Evolutionary conservation across 2,113 vertebrate genomes (phyloP).

Genomic region (Alexandromys fortis): DNA sequence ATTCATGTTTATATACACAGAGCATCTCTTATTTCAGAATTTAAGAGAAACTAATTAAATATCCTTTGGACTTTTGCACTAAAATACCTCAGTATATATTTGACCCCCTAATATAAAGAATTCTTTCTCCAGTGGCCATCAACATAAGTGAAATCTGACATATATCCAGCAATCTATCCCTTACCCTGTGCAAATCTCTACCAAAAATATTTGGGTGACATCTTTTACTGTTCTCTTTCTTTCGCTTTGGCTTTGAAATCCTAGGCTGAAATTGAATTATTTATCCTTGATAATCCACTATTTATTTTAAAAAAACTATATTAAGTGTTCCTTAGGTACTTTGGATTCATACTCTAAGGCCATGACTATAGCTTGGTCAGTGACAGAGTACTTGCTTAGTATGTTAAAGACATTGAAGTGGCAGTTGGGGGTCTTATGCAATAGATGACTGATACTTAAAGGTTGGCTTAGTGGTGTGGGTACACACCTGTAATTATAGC

Average conservation of each 20-base stretch:
- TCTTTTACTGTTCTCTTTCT: background rate
- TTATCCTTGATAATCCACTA: background rate
- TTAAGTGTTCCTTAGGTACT: background rate
- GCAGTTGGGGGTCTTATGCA: background rate
- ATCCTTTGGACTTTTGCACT: background rate
- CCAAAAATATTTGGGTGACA: background rate
- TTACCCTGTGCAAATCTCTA: background rate
- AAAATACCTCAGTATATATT: background rate
- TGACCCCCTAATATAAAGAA: background rate
- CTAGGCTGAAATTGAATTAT: constrained; percentile 19
- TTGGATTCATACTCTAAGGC: background rate
- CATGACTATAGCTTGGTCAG: background rate
- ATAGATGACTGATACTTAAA: background rate
- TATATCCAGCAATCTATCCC: background rate
- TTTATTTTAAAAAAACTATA: constrained; percentile 1
- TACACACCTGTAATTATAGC: background rate
- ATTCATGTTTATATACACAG: background rate
- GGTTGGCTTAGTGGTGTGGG: background rate
- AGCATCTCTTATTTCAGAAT: constrained; percentile 30
- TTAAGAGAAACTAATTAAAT: background rate
- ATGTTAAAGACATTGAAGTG: background rate
- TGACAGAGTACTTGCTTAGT: background rate
- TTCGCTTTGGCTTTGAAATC: constrained; percentile 39
- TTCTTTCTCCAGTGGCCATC: background rate
- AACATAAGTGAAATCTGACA: background rate